Conservation (phyloP, 1,140 invertebrate species). For the Drosophila subpulchrella region DNA sequence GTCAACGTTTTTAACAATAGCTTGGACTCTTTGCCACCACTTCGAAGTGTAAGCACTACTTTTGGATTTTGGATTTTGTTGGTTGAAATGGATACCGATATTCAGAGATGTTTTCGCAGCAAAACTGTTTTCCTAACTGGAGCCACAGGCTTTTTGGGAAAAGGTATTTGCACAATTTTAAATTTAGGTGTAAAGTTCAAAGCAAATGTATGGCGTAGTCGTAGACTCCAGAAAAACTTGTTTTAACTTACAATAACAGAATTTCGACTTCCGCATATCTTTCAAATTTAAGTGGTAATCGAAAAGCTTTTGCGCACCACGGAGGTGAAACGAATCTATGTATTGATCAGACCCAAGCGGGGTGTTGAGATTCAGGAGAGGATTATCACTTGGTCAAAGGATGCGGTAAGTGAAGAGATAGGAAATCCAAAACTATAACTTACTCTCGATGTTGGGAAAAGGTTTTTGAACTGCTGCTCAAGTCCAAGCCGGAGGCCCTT, state of each 20-base stretch:
- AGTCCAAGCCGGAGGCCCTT: constrained; percentile 20
- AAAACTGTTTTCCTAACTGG: constrained; percentile 54
- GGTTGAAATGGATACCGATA: constrained; percentile 44
- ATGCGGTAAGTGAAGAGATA: constrained; percentile 37
- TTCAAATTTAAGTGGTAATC: constrained; percentile 85
- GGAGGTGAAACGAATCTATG: constrained; percentile 89
- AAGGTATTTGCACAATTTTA: constrained; percentile 21
- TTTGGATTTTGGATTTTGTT: neutral
- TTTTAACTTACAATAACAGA: no score
- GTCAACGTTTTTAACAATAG: neutral
- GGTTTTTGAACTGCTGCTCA: constrained; percentile 40
- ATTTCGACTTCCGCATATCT: no score
- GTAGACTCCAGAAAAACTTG: no score
- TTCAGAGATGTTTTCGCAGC: constrained; percentile 37
- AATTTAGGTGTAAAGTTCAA: neutral
- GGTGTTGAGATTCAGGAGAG: constrained; percentile 89
- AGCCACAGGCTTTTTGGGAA: constrained; percentile 52
- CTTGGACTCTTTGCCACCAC: neutral
- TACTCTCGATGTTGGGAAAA: neutral
- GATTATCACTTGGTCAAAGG: constrained; percentile 88
- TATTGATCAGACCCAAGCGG: constrained; percentile 91
- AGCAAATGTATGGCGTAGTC: neutral
- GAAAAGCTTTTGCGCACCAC: constrained; percentile 92
- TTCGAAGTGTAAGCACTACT: neutral
- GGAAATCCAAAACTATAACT: rapidly evolving